Evolutionary conservation across 64 coral and sea anemone species (phyloP).

Genomic region (Pocillopora verrucosa): DNA sequence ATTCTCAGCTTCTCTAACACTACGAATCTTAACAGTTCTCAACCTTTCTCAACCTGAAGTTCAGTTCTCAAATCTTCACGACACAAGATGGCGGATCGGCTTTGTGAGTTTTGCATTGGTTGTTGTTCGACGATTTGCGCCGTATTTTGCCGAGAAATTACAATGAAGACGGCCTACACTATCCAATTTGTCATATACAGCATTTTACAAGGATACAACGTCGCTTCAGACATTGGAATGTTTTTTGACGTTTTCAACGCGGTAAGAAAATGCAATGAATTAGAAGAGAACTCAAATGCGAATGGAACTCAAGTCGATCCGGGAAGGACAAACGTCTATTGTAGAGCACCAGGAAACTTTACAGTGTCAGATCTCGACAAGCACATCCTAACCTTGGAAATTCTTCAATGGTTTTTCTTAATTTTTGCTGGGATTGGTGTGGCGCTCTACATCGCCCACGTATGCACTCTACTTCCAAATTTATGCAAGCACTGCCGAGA

Average conservation of each 20-base stretch:
- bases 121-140: conserved; percentile 29
- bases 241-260: conserved; percentile 51
- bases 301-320: conserved; percentile 17
- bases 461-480: conserved; percentile 72
- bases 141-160: conserved; percentile 33
- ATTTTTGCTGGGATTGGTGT: conserved; percentile 55
- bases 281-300: background rate
- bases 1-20: background rate
- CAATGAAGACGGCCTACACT: conserved; percentile 36
- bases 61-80: background rate
- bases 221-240: conserved; percentile 47
- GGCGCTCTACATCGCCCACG: conserved; percentile 72
- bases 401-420: conserved; percentile 74
- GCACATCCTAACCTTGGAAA: conserved; percentile 56
- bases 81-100: conserved; percentile 54
- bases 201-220: conserved; percentile 63
- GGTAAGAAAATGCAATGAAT: conserved; percentile 30
- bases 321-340: background rate
- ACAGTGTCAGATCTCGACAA: conserved; percentile 34
- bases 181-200: conserved; percentile 56
- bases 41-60: background rate
- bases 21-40: background rate
- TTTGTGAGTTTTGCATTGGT: conserved; percentile 39
- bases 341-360: conserved; percentile 20
- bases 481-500: conserved; percentile 73